Evolutionary conservation across 1,140 invertebrate genomes (phyloP).

Genomic region (Brachionus calyciflorus): DNA sequence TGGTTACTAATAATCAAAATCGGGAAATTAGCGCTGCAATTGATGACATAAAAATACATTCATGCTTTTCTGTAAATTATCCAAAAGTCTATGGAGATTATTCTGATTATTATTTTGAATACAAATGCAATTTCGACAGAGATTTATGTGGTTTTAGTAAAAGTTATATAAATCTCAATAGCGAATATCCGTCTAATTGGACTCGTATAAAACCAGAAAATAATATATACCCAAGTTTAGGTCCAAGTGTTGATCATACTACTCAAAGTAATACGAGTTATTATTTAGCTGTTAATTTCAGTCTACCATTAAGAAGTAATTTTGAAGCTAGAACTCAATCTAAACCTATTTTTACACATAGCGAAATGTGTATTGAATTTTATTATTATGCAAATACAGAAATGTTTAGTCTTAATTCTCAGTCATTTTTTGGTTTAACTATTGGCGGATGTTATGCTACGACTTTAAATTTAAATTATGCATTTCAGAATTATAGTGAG

Average conservation of each 20-base stretch:
- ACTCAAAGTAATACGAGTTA: background rate
- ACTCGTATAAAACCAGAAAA: background rate
- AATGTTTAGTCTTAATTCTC: background rate
- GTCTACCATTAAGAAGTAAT: background rate
- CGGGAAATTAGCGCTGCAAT: background rate
- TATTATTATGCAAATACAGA: background rate
- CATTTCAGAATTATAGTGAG: background rate
- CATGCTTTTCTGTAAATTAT: background rate
- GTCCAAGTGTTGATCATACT: background rate
- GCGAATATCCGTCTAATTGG: background rate
- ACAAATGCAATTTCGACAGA: background rate
- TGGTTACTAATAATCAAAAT: background rate
- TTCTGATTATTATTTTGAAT: background rate
- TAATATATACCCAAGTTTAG: background rate
- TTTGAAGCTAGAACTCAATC: background rate
- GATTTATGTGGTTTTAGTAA: background rate
- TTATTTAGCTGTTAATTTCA: conserved; percentile 3
- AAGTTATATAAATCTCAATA: background rate
- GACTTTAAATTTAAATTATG: background rate
- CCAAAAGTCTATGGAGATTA: background rate
- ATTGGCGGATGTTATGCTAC: background rate
- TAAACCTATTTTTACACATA: background rate
- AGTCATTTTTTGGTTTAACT: background rate
- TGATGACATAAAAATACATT: background rate
- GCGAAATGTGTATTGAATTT: background rate